Conservation (phyloP, 1,140 invertebrate genomes). For the Probaryconus sp. region DNA sequence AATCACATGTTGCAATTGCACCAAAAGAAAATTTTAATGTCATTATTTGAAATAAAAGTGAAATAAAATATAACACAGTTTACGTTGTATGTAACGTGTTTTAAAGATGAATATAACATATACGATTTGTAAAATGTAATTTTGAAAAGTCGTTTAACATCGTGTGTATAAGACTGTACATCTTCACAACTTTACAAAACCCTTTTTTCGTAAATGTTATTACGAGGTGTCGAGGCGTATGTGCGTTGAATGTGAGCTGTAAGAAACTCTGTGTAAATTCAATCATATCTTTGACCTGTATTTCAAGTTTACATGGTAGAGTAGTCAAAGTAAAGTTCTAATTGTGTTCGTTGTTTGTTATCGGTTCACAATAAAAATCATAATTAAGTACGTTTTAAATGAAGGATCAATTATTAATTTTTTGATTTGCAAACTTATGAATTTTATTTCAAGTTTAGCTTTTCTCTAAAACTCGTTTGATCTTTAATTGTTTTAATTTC, state of each 20-base stretch:
- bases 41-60: background rate
- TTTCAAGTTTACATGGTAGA: slow-evolving; percentile 43
- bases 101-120: slow-evolving; percentile 14
- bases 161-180: slow-evolving; percentile 46
- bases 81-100: slow-evolving; percentile 15
- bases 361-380: no score
- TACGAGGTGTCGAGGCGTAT: slow-evolving; percentile 28
- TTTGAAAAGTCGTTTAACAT: slow-evolving; percentile 35
- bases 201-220: slow-evolving; percentile 32
- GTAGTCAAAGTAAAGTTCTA: slow-evolving; percentile 18
- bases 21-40: background rate
- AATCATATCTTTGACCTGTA: slow-evolving; percentile 45
- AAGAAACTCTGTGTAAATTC: slow-evolving; percentile 40
- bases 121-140: slow-evolving; percentile 48
- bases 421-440: no score
- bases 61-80: background rate
- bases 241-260: slow-evolving; percentile 25
- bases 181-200: slow-evolving; percentile 21
- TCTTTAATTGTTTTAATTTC: no score
- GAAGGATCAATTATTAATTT: no score
- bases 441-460: no score
- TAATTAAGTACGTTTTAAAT: no score
- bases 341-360: slow-evolving; percentile 19
- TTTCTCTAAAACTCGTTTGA: no score
- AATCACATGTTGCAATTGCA: no score